Base-by-base conservation (phyloP, 2,888 invertebrate species). In the Myathropa florea region DNA sequence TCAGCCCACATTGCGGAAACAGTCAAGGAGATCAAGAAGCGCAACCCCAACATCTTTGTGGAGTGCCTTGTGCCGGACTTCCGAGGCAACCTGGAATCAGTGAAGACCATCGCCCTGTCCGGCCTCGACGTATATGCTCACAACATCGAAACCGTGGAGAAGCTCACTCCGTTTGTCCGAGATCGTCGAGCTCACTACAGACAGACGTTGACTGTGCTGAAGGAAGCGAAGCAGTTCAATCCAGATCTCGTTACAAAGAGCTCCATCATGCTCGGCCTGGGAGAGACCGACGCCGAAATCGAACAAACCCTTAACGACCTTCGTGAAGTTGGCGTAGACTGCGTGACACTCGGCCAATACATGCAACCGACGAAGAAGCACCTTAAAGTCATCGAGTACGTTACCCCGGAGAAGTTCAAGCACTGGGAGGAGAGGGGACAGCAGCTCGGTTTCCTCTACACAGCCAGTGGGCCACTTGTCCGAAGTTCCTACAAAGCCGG, bases 331-430 rank as follows among this genome's bases (percentile, higher is more conserved):
- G 97, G 96, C 39, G 99, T 99, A 0, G 99, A 99, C 93, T 99
- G 99, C 91, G 93, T 99, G 0, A 99, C 99, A 0, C 93, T 99
- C 4, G 99, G 99, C 0, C 99, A 99, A 91, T 99, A 99, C 93
- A 99, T 99, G 99, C 99, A 99, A 92, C 99, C 99, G 0, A 99
- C 99, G 0, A 99, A 98, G 91, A 94, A 96, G 9, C 99, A 99
- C 92, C 94, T 99, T 28, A 97, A 97, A 93, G 97, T 98, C 0
- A 95, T 96, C 59, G 99, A 99, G 92, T 99, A 99, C 93, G 97
- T 99, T 0, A 98, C 98, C 0, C 99, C 99, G 0, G 97, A 96
- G 86, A 98, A 98, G 93, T 99, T 97, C 92, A 94, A 96, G 90
- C 93, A 95, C 73, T 99, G 98, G 98, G 96, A 98, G 92, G 92